phyloP scores from a whole-genome alignment of 2,113 vertebrate species.

The Rhipidura dahli region DNA sequence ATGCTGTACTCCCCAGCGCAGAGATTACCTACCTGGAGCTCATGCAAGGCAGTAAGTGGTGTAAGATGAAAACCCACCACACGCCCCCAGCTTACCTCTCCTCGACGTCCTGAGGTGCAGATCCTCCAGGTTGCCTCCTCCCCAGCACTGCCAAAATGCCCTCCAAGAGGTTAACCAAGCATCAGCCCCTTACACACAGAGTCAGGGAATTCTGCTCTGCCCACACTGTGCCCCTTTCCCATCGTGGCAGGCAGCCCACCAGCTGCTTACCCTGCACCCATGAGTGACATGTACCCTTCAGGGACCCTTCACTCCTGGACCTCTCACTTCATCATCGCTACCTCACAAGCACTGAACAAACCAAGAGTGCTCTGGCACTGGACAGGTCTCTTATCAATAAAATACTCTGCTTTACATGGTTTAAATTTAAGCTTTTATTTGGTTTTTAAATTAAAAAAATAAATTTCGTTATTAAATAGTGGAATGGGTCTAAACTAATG shows the following conservation, averaged over 20 bases:
- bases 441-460: slow-evolving; percentile 86
- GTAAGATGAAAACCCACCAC: neutral
- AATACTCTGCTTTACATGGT: slow-evolving; percentile 76
- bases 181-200: neutral
- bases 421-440: slow-evolving; percentile 84
- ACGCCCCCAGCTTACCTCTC: neutral
- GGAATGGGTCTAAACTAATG: slow-evolving; percentile 79
- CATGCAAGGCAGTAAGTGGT: neutral
- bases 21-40: neutral
- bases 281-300: neutral
- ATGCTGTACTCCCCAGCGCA: neutral
- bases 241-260: neutral
- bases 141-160: neutral
- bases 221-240: neutral
- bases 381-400: slow-evolving; percentile 57
- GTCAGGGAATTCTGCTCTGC: neutral
- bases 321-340: accelerated
- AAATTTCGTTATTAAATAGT: slow-evolving; percentile 87
- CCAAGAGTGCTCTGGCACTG: neutral
- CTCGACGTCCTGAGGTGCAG: neutral
- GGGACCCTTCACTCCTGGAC: neutral
- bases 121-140: neutral
- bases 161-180: neutral
- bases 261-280: neutral
- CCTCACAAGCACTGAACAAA: neutral